These are phyloP conservation scores for Sisyra terminalis DNA, from an alignment of 2,888 invertebrate species.

Conservation along the genomic window DNA sequence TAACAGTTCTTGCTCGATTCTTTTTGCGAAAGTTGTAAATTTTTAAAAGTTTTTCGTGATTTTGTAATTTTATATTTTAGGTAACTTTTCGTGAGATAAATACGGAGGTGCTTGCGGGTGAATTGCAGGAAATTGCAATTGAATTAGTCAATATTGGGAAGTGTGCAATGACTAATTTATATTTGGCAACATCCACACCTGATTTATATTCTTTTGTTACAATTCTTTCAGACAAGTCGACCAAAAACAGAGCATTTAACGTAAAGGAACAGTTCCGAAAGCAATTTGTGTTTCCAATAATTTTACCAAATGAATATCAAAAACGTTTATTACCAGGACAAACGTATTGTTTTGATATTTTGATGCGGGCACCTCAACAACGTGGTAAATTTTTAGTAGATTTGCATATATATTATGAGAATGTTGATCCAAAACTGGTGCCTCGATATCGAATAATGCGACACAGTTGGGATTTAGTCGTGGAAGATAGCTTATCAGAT, in stretches of 20 bases:
- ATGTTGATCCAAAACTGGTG: constrained; percentile 20
- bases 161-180: constrained; percentile 41
- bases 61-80: too few species aligned
- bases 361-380: constrained; percentile 50
- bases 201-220: constrained; percentile 31
- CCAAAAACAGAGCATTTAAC: constrained; percentile 12
- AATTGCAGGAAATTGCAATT: constrained; percentile 49
- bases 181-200: constrained; percentile 52
- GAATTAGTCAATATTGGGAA: constrained; percentile 54
- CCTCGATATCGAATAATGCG: constrained; percentile 15
- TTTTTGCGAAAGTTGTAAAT: too few species aligned
- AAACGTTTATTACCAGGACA: constrained; percentile 34
- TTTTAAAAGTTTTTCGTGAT: too few species aligned
- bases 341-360: constrained; percentile 36
- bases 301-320: constrained; percentile 20
- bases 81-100: constrained; percentile 52
- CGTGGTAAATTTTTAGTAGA: constrained; percentile 46
- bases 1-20: too few species aligned
- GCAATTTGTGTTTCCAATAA: constrained; percentile 27
- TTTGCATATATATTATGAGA: constrained; percentile 58
- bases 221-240: constrained; percentile 6
- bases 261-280: constrained; percentile 23
- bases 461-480: not conserved
- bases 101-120: constrained; percentile 52
- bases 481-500: not conserved